A percentile compares a stretch with the other conserved stretches of the same genome.
phyloP scores from a whole-genome alignment of 2,113 vertebrate species.

The Otis tarda region DNA sequence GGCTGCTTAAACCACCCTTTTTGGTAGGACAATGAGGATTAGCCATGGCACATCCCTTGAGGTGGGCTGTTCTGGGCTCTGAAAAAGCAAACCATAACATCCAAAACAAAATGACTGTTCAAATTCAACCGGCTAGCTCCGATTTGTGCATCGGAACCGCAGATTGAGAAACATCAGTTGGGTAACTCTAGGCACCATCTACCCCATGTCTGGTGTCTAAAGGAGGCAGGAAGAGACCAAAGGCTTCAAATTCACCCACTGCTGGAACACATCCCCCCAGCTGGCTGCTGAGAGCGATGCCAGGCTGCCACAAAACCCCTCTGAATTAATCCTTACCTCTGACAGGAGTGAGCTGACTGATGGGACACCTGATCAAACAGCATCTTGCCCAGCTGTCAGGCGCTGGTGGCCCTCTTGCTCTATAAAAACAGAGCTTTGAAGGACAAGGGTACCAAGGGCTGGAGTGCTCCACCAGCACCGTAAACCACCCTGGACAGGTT shows the following conservation, averaged over 20 bases:
- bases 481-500: not conserved
- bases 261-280: not conserved
- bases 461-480: not conserved
- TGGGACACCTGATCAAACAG: not conserved
- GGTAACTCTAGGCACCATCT: not conserved
- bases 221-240: not conserved
- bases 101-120: not conserved
- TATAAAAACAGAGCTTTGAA: not conserved
- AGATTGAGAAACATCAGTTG: not conserved
- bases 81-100: not conserved
- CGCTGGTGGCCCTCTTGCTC: not conserved
- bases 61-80: not conserved
- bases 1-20: not conserved
- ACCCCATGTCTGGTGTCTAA: not conserved
- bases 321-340: not conserved
- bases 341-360: not conserved
- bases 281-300: not conserved
- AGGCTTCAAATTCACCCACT: not conserved
- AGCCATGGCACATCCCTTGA: not conserved
- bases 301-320: not conserved
- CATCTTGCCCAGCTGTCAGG: not conserved
- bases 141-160: rapidly evolving
- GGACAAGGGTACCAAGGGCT: not conserved
- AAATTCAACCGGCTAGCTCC: rapidly evolving
- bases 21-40: not conserved